phyloP scores from a whole-genome alignment of 1,140 invertebrate genomes.

The Drosophila azteca region DNA sequence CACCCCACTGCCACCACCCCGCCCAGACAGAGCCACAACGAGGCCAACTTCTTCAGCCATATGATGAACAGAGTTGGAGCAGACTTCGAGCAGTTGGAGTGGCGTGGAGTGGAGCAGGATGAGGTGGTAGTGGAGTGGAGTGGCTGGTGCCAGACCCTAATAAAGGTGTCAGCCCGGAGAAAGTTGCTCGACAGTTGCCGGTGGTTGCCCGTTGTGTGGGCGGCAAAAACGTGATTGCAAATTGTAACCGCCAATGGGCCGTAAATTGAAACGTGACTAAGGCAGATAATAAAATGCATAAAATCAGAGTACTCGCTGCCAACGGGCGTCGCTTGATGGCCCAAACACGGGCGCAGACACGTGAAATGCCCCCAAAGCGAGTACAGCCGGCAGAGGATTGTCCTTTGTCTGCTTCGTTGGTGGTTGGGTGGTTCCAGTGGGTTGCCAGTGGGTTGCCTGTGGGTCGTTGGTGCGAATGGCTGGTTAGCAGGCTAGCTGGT shows the following conservation, averaged over 20 bases:
- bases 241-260: slow-evolving; percentile 83
- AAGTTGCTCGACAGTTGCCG: slow-evolving; percentile 51
- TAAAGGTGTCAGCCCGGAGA: slow-evolving; percentile 73
- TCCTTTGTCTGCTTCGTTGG: slow-evolving; percentile 27
- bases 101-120: too few relatives aligned
- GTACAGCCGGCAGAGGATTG: slow-evolving; percentile 11
- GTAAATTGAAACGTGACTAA: slow-evolving; percentile 83
- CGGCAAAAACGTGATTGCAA: slow-evolving; percentile 81
- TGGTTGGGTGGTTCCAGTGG: slow-evolving; percentile 42
- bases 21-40: slow-evolving; percentile 16
- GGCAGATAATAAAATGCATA: slow-evolving; percentile 83
- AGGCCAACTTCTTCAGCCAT: slow-evolving; percentile 62
- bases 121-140: slow-evolving; percentile 6
- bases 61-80: slow-evolving; percentile 70
- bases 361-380: slow-evolving; percentile 42
- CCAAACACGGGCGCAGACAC: slow-evolving; percentile 59
- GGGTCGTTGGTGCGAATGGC: background rate
- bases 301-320: slow-evolving; percentile 77
- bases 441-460: slow-evolving; percentile 4
- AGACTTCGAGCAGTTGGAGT: slow-evolving; percentile 14
- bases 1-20: too few relatives aligned
- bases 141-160: slow-evolving; percentile 59
- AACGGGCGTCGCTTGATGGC: slow-evolving; percentile 40
- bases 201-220: slow-evolving; percentile 9
- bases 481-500: slow-evolving; percentile 19